phyloP scores from a whole-genome alignment of 2,888 invertebrate genomes.

The Amphipoea lucens region DNA sequence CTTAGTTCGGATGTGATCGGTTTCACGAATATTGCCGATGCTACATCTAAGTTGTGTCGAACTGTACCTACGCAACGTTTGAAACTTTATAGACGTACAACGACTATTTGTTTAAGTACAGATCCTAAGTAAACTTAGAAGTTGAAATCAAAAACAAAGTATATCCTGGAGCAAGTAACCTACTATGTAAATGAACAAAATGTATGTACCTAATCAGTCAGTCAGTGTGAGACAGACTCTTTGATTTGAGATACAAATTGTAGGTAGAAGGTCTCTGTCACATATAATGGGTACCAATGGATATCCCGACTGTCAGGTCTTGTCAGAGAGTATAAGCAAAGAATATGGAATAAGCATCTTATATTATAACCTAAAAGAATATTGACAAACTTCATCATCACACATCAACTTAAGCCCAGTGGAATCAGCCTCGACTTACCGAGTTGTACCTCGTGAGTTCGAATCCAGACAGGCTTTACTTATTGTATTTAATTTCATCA shows the following conservation, averaged over 20 bases:
- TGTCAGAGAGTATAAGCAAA: background rate
- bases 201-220: background rate
- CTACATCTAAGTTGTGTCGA: too few relatives aligned
- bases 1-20: too few relatives aligned
- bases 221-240: too few relatives aligned
- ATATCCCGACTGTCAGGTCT: background rate
- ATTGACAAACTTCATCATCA: background rate
- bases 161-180: constrained; percentile 16
- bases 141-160: constrained; percentile 26
- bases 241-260: too few relatives aligned
- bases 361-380: background rate
- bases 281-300: background rate
- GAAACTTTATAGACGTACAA: constrained; percentile 1
- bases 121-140: constrained; percentile 28
- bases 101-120: constrained; percentile 10
- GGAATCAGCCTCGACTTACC: background rate
- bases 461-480: background rate
- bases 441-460: too few relatives aligned
- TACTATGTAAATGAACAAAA: background rate
- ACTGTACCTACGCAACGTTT: constrained; percentile 8
- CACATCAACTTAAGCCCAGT: background rate
- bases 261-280: background rate
- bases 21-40: too few relatives aligned
- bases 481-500: too few relatives aligned
- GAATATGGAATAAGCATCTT: background rate